Evolutionary conservation across 1,140 invertebrate species (phyloP), one percentile per base, ranked within the genome.

Genomic region (Halesus radiatus): DNA sequence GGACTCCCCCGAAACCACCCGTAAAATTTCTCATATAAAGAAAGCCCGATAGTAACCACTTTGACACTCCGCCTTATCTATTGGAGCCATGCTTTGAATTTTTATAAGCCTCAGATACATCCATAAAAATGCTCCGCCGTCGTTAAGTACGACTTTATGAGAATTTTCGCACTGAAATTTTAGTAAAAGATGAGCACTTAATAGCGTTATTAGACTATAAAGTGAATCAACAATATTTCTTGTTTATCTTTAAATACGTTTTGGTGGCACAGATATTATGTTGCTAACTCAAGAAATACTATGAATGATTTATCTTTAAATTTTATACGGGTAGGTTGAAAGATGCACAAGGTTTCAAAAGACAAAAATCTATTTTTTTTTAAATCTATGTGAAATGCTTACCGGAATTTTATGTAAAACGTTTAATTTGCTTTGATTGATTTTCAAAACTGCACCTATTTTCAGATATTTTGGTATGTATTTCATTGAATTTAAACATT

Each of bases 41-140:
- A 76, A 80, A 77, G 60, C 50, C 26, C 62, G 70, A 76, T 74
- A 79, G 66, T 56, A 66, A 58, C 76, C 70, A 76, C 77, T 79
- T 79, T 81, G 80, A 79, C 80, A 76, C 80, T 76, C 62, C 37
- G 70, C 72, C 58, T 81, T 81, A 81, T 81, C 80, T 81, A 81
- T 81, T 79, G 76, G 62, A 52, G 54, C 26, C 77, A 76, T 70
- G 80, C 76, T 76, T 56, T 76, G 80, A 81, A 81, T 81, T 81
- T 81, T 81, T 81, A 81, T 81, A 76, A 52, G 72, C 76, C 50
- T 79, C 58, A 70, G 77, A 79, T 76, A 58, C 73, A 60, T 45
- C 53, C 53, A 80, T 80, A 80, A 80, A 80, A 77, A 72, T 62
- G 18, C 66, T 16, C n/a, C 62, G 22, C 54, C n/a, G 56, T 62